Base-by-base conservation (phyloP, 2,797 vertebrate genomes). In the Pangasius macronema region DNA sequence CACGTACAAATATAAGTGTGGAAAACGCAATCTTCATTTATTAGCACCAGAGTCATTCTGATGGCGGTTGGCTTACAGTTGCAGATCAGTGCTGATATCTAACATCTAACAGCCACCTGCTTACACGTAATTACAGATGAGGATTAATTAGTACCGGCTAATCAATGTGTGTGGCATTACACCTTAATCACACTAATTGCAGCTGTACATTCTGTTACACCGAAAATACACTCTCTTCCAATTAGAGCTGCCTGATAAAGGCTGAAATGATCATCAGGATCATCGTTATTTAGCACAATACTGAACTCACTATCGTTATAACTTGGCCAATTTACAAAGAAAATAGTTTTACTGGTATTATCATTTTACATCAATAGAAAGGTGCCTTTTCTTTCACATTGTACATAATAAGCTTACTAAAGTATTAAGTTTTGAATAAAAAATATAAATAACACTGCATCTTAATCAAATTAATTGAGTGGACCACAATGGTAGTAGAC, bases 111-210 rank as follows among this genome's bases (percentile, higher is more conserved):
- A 73, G 39, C 55, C 53, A 73, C 53, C 36, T 82, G 85, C 51
- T 49, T 61, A 51, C 46, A 30, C 16, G 33, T 33, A 81, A 86
- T 80, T 81, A 86, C 33, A 72, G 76, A 86, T 42, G 55, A 65
- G 72, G 51, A 77, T 75, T 77, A 30, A 85, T 72, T 84, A 77
- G 67, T 51, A 49, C 18, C n/a, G 20, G 46, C 59, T 85, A 85
- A 85, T 85, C 72, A 51, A 33, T 5, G 65, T 36, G 57, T 76
- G 72, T 51, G 57, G 13, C 61, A 67, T 79, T 79, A 85, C 75
- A 79, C 61, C 46, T 53, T 67, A 36, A 55, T 67, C 59, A 55
- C n/a, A 65, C 59, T 67, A 76, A 85, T 36, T 51, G 73, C 7
- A 36, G 42, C 10, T 33, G 39, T 33, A 49, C 72, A 30, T 65